Evolutionary conservation across 2,888 invertebrate species (phyloP).

Genomic region (Lithophane ornitopus): DNA sequence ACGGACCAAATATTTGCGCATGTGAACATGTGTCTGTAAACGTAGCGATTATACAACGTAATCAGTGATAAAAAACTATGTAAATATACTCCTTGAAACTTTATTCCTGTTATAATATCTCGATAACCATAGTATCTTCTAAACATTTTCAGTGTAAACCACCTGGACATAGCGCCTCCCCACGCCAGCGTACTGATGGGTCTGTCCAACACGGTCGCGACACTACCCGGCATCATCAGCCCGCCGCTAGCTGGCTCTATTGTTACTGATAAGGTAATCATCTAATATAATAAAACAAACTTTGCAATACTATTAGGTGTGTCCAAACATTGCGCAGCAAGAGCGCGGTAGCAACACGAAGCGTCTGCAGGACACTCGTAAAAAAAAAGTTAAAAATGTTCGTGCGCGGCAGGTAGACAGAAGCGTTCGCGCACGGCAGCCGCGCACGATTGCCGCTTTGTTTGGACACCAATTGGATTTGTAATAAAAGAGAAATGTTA

Average conservation of each 20-base stretch:
- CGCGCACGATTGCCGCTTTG: too few relatives aligned
- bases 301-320: too few relatives aligned
- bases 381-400: too few relatives aligned
- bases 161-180: conserved; percentile 97
- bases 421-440: too few relatives aligned
- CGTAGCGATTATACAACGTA: not conserved
- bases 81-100: not conserved
- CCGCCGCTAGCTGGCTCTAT: conserved; percentile 95
- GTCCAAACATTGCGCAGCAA: too few relatives aligned
- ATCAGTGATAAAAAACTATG: not conserved
- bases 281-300: too few relatives aligned
- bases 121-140: not conserved
- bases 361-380: too few relatives aligned
- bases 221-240: conserved; percentile 97
- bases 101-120: not conserved
- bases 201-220: conserved; percentile 97
- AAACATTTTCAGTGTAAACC: conserved; percentile 92
- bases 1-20: not conserved
- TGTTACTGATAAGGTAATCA: conserved; percentile 91
- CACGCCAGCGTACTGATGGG: conserved; percentile 98
- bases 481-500: too few relatives aligned
- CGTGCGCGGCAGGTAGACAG: too few relatives aligned
- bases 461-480: too few relatives aligned
- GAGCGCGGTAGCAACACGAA: too few relatives aligned
- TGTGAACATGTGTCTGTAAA: not conserved